Evolutionary conservation across 2,797 vertebrate species (phyloP).

Genomic region (Poecile montanus): DNA sequence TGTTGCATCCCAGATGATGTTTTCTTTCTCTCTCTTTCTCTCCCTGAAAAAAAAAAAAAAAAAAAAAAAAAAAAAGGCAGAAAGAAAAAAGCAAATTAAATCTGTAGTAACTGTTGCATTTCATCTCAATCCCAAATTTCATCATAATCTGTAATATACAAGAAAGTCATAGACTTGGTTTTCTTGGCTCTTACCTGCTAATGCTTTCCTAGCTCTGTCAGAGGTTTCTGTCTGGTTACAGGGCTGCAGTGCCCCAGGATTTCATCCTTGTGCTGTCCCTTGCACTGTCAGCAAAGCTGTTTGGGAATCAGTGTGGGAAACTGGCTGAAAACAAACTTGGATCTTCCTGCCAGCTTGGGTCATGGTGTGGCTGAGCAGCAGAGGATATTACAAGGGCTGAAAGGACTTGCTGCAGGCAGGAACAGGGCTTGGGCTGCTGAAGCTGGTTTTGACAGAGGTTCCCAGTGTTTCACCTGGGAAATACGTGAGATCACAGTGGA

Average conservation of each 20-base stretch:
- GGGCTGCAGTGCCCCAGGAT: neutral
- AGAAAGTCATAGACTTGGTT: accelerated
- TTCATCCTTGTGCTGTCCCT: neutral
- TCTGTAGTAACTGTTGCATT: neutral
- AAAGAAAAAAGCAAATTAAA: neutral
- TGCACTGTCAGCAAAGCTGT: neutral
- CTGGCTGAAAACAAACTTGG: neutral
- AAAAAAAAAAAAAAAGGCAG: neutral
- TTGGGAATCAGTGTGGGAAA: conserved; percentile 14
- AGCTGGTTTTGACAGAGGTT: neutral
- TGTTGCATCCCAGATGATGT: neutral
- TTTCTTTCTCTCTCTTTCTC: neutral
- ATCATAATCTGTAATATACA: neutral
- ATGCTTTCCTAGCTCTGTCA: neutral
- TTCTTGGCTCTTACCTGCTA: neutral
- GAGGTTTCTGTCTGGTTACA: neutral
- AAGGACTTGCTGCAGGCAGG: neutral
- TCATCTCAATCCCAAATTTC: neutral
- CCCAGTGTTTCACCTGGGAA: neutral
- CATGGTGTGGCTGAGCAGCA: accelerated
- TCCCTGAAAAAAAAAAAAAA: neutral
- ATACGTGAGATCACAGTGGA: accelerated
- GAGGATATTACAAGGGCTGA: neutral
- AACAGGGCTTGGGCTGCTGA: neutral
- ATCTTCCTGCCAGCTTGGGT: neutral